These are phyloP conservation scores for Nymphalis c-album DNA, from an alignment of 2,888 invertebrate species.

Conservation along the genomic window DNA sequence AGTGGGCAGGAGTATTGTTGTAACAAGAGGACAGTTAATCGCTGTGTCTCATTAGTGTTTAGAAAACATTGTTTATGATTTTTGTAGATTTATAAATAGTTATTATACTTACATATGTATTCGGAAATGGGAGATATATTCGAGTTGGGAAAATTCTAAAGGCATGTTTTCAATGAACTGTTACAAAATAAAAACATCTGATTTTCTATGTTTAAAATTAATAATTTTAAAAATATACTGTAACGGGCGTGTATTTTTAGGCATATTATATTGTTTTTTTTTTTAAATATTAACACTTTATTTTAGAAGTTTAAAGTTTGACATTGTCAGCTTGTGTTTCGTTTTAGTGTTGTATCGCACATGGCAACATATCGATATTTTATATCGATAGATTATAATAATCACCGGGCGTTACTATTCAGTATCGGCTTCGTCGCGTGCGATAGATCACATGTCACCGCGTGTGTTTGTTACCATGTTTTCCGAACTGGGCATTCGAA, in stretches of 20 bases:
- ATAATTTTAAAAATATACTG: constrained; percentile 28
- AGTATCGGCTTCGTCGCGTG: neutral
- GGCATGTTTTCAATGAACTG: constrained; percentile 31
- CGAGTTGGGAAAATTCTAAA: constrained; percentile 39
- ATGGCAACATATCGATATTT: neutral
- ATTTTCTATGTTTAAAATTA: constrained; percentile 19
- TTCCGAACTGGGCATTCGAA: constrained; percentile 66
- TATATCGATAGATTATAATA: neutral
- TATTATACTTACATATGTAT: constrained; percentile 44
- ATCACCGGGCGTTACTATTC: too few relatives aligned
- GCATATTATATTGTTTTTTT: constrained; percentile 47
- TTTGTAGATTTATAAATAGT: constrained; percentile 53
- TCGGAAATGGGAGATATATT: constrained; percentile 51
- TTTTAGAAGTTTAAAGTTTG: constrained; percentile 44
- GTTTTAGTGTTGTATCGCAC: constrained; percentile 23
- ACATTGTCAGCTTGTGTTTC: constrained; percentile 49
- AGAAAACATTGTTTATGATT: constrained; percentile 49
- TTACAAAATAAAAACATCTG: constrained; percentile 23
- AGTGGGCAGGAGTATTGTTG: too few relatives aligned
- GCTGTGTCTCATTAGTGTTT: constrained; percentile 42
- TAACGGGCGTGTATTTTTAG: constrained; percentile 27
- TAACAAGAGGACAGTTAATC: constrained; percentile 29
- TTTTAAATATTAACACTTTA: constrained; percentile 51
- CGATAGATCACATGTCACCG: constrained; percentile 18
- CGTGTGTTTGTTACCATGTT: constrained; percentile 65